Evolutionary conservation across 2,797 vertebrate genomes (phyloP), one percentile per base, ranked within the genome.

Genomic region (Spondyliosoma cantharus): DNA sequence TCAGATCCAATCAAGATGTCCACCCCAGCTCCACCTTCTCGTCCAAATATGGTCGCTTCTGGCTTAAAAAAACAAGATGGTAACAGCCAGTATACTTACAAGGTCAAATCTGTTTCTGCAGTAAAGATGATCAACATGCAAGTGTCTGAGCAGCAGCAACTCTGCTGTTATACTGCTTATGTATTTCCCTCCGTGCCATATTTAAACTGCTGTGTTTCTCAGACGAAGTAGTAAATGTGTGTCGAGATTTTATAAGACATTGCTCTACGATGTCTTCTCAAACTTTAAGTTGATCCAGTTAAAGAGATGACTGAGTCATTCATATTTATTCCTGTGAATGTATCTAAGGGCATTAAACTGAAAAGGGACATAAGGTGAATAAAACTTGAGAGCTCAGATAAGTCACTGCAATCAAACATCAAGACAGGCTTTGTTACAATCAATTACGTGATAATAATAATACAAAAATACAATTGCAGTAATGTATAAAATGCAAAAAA

Each of bases 331-430:
- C 42, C n/a, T 62, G 19, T 20, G 9, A 56, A 29, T 60, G 14
- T 2, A 22, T n/a, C 32, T 0, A 22, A 32, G 25, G 5, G 11
- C 27, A 37, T 16, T 5, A 71, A 45, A 42, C 27, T 48, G 22
- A 59, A 52, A 71, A 61, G 13, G 2, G 48, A 32, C 46, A 60
- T 46, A 24, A 45, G 22, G 43, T 73, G 58, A 63, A 60, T 37
- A 66, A 65, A 37, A 63, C 15, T 32, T 49, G 0, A 69, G 13
- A 11, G 2, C 42, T 58, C 2, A 3, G 42, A 42, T 66, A 27
- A 43, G n/a, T 75, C 61, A 59, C 24, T 52, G 29, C 19, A 66
- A 53, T 71, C 24, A 29, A 20, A 24, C 60, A 59, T 19, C 5
- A 22, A 57, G 45, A 58, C 15, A 73, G 7, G 22, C 8, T 8